phyloP scores from a whole-genome alignment of 2,797 vertebrate species.

The Notamacropus eugenii region DNA sequence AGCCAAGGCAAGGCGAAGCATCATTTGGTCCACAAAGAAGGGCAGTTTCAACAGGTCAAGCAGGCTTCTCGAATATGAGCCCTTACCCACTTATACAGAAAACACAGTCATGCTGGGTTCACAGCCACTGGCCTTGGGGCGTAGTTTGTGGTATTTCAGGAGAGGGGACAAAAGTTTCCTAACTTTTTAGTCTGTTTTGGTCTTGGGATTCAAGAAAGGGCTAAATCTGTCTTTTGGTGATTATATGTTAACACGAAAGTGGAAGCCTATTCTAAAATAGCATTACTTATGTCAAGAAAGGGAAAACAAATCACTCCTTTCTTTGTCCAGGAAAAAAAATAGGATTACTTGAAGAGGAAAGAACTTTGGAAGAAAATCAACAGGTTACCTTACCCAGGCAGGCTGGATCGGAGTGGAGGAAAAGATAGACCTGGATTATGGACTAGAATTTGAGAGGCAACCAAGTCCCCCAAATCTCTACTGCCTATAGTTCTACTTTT shows the following conservation, averaged over 20 bases:
- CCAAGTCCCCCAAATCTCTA: background rate
- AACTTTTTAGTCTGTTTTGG: background rate
- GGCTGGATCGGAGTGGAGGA: background rate
- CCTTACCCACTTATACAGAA: background rate
- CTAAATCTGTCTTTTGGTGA: background rate
- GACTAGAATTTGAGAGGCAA: background rate
- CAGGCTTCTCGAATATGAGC: background rate
- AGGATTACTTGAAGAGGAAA: background rate
- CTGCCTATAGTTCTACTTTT: background rate
- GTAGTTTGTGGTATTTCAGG: background rate
- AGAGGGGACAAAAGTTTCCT: background rate
- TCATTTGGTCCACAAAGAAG: background rate
- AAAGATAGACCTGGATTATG: background rate
- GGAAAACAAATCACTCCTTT: background rate
- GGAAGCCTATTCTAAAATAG: background rate
- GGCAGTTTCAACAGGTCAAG: background rate
- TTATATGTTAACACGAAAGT: background rate
- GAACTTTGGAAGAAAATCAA: background rate
- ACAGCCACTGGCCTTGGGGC: background rate
- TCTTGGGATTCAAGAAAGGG: background rate
- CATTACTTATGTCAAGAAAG: background rate
- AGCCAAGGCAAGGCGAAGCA: background rate
- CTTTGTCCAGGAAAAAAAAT: background rate
- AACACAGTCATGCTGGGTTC: background rate
- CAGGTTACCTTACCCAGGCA: background rate